Evolutionary conservation across 37 sponge, comb jelly and placozoan species (phyloP).

Genomic region (Tethya wilhelma): DNA sequence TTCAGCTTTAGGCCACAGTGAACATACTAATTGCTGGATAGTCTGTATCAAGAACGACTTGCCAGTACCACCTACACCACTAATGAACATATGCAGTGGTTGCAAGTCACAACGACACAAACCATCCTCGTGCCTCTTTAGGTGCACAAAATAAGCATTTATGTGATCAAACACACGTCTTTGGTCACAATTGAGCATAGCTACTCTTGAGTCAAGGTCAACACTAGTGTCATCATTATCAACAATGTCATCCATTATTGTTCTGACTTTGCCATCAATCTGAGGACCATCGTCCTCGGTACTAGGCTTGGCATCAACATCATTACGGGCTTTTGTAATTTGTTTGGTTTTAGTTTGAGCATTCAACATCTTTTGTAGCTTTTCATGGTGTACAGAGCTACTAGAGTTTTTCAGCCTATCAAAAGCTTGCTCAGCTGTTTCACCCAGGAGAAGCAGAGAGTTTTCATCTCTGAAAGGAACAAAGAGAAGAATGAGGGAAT

Average conservation of each 20-base stretch:
- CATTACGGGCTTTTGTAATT: neutral
- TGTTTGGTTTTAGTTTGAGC: neutral
- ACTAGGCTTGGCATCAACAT: neutral
- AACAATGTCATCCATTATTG: slow-evolving; percentile 47
- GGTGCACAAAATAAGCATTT: slow-evolving; percentile 6
- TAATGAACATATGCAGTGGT: no score
- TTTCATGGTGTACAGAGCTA: slow-evolving; percentile 25
- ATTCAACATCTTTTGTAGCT: slow-evolving; percentile 44
- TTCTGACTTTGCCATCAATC: slow-evolving; percentile 46
- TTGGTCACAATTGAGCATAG: slow-evolving; percentile 67
- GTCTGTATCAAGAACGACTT: no score
- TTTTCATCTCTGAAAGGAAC: no score
- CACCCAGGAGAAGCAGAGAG: slow-evolving; percentile 19
- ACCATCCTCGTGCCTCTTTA: no score
- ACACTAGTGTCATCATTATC: neutral
- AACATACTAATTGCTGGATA: slow-evolving; percentile 28
- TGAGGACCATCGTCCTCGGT: slow-evolving; percentile 30
- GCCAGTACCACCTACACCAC: no score
- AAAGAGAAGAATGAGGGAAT: no score
- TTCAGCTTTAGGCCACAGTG: slow-evolving; percentile 57
- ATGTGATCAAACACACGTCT: slow-evolving; percentile 41
- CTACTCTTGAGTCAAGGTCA: slow-evolving; percentile 30
- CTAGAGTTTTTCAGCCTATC: slow-evolving; percentile 6
- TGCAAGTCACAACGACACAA: no score
- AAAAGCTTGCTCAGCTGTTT: slow-evolving; percentile 52